A percentile compares a stretch with the other conserved stretches of the same genome.
These are phyloP conservation scores for Nansenia antarctica DNA, from an alignment of 2,113 vertebrate genomes.

Conservation along the genomic window DNA sequence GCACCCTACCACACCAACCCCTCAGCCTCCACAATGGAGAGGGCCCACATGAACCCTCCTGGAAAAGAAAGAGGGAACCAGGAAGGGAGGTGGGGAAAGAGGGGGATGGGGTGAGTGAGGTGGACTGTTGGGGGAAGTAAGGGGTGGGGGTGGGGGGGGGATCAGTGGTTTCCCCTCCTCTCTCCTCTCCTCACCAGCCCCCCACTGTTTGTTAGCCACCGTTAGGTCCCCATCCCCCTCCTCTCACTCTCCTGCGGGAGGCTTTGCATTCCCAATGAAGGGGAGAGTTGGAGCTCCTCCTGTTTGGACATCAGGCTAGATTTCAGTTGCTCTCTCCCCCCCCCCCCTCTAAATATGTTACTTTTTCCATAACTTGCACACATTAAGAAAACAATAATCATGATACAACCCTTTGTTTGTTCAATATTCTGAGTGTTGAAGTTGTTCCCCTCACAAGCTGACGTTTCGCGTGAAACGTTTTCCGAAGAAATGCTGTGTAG, in stretches of 20 bases:
- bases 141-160: constrained; percentile 48
- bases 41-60: constrained; percentile 68
- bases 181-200: constrained; percentile 64
- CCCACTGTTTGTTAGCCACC: constrained; percentile 33
- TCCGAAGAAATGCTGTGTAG: too few species aligned
- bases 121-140: constrained; percentile 37
- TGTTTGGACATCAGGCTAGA: constrained; percentile 44
- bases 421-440: too few species aligned
- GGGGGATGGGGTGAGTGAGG: too few species aligned
- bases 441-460: too few species aligned
- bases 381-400: too few species aligned
- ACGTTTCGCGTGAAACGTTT: too few species aligned
- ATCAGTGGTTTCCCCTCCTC: constrained; percentile 65
- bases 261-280: constrained; percentile 83
- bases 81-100: constrained; percentile 11
- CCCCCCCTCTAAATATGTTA: too few species aligned
- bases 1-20: constrained; percentile 76
- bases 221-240: constrained; percentile 57
- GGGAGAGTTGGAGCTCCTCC: constrained; percentile 46
- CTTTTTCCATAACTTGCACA: too few species aligned
- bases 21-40: constrained; percentile 75
- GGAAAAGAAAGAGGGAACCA: constrained; percentile 49
- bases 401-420: too few species aligned
- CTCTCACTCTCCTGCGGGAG: constrained; percentile 54
- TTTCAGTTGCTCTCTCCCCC: constrained; percentile 9